phyloP scores from a whole-genome alignment of 1,140 invertebrate genomes.

The Tribolium madens region DNA sequence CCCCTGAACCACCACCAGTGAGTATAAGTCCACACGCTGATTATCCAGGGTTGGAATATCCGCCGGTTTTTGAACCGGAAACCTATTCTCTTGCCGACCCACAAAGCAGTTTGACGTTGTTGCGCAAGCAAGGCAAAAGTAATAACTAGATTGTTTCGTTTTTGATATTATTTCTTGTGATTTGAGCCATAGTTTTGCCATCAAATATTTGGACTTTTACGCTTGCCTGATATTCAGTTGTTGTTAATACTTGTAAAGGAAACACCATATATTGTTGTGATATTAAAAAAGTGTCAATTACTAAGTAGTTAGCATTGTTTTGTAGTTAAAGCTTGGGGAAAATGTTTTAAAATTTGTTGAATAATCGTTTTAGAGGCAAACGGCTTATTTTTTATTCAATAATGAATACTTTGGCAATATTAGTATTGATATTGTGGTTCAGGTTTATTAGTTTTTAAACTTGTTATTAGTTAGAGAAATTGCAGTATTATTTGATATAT shows the following conservation, averaged over 20 bases:
- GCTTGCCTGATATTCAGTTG: background rate
- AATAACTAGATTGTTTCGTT: constrained; percentile 1
- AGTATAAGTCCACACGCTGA: constrained; percentile 67
- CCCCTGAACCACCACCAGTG: constrained; percentile 51
- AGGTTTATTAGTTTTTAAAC: too few relatives aligned
- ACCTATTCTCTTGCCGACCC: constrained; percentile 79
- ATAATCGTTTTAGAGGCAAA: too few relatives aligned
- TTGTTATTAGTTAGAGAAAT: constrained; percentile 1
- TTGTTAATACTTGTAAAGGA: background rate
- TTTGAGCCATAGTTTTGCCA: background rate
- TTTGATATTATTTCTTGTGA: background rate
- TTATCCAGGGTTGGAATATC: constrained; percentile 84
- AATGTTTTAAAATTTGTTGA: too few relatives aligned
- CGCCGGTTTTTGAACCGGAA: constrained; percentile 84
- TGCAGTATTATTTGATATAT: constrained; percentile 24
- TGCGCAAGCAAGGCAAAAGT: constrained; percentile 62
- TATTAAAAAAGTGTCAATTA: constrained; percentile 31
- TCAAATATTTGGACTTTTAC: background rate
- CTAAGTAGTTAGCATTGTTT: background rate
- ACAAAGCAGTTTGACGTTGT: constrained; percentile 66
- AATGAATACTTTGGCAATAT: too few relatives aligned
- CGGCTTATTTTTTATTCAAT: too few relatives aligned
- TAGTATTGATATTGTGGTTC: too few relatives aligned
- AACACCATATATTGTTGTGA: constrained; percentile 30
- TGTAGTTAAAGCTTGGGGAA: too few relatives aligned